phyloP scores from a whole-genome alignment of 2,797 vertebrate species.

The Xenopus petersii region DNA sequence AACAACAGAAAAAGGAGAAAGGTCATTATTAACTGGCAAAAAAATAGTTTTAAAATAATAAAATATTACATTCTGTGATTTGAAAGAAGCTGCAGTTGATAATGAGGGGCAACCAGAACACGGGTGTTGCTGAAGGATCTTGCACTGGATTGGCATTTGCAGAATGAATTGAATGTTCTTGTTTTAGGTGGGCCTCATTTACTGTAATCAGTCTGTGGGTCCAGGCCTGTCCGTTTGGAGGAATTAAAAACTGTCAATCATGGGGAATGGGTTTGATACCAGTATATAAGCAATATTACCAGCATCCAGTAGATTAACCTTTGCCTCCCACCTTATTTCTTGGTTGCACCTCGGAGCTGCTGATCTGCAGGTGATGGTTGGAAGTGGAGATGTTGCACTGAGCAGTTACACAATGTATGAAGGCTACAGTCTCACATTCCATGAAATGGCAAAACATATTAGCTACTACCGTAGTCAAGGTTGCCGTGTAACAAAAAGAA shows the following conservation, averaged over 20 bases:
- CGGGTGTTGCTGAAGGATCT: not conserved
- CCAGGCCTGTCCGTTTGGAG: not conserved
- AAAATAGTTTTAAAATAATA: not conserved
- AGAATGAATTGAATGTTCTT: no score
- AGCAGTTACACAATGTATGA: not conserved
- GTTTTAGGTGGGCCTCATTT: not conserved
- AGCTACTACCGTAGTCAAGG: not conserved
- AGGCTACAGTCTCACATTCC: not conserved
- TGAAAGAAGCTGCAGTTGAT: not conserved
- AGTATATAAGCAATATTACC: no score
- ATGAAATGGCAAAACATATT: not conserved
- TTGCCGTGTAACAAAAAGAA: not conserved
- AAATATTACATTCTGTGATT: slow-evolving; percentile 19
- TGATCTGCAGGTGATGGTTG: not conserved
- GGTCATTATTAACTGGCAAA: slow-evolving; percentile 69
- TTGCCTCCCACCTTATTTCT: not conserved
- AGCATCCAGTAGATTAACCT: not conserved
- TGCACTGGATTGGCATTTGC: no score
- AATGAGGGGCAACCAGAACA: slow-evolving; percentile 9
- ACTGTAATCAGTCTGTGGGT: not conserved
- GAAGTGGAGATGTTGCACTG: slow-evolving; percentile 4
- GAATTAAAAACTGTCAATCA: not conserved
- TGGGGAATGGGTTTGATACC: not conserved
- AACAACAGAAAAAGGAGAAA: slow-evolving; percentile 92
- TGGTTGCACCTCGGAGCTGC: slow-evolving; percentile 14